A percentile compares a stretch with the other conserved stretches of the same genome.
phyloP scores from a whole-genome alignment of 2,113 vertebrate species.

The Pseudopipra pipra region DNA sequence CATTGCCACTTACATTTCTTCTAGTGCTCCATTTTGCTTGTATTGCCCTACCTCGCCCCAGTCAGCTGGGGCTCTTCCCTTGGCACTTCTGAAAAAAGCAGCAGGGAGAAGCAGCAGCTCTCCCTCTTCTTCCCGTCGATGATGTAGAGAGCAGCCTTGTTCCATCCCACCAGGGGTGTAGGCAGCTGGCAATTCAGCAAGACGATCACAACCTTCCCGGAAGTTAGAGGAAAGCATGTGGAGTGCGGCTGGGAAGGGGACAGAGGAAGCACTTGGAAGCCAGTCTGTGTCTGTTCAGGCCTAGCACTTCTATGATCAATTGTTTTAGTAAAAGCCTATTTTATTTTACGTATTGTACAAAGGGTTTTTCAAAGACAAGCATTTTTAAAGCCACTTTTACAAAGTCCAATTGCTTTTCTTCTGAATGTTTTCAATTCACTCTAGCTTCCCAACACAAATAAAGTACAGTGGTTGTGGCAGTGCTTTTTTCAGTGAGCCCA shows the following conservation, averaged over 20 bases:
- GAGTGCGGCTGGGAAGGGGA: not conserved
- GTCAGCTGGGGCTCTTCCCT: not conserved
- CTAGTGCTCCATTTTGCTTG: not conserved
- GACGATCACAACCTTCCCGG: not conserved
- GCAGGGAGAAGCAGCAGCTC: not conserved
- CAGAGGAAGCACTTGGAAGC: not conserved
- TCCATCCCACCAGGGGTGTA: rapidly evolving
- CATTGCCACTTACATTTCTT: not conserved
- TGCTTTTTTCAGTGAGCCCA: not conserved
- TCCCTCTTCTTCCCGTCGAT: not conserved
- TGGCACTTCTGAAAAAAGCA: not conserved
- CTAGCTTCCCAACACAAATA: not conserved
- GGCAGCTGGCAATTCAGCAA: not conserved
- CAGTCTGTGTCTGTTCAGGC: not conserved
- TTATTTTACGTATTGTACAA: not conserved
- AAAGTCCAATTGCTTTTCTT: not conserved
- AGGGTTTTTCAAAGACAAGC: not conserved
- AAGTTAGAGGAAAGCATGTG: not conserved
- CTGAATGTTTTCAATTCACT: not conserved
- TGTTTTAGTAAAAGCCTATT: not conserved
- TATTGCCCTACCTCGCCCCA: rapidly evolving
- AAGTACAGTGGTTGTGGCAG: not conserved
- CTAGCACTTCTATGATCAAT: not conserved
- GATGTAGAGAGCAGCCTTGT: not conserved
- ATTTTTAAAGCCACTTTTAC: not conserved